phyloP scores from a whole-genome alignment of 2,797 vertebrate species.

The Potorous gilbertii region DNA sequence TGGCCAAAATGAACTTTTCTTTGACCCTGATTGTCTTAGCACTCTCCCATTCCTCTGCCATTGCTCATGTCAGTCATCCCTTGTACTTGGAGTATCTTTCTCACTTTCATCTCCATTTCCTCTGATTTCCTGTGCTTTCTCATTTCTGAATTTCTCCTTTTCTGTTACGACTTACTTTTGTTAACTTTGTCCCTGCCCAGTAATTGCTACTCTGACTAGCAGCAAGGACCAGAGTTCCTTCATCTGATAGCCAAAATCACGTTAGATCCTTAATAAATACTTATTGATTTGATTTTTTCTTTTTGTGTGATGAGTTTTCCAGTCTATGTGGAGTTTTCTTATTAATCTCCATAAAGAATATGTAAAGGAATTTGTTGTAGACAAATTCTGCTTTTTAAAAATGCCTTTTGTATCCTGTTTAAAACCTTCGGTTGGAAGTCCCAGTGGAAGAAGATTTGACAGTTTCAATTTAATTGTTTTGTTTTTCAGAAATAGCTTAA shows the following conservation, averaged over 20 bases:
- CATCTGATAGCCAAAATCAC: neutral
- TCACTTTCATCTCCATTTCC: neutral
- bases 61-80: neutral
- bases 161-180: neutral
- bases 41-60: neutral
- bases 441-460: neutral
- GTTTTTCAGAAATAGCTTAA: constrained; percentile 11
- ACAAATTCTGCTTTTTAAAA: neutral
- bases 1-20: neutral
- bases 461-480: constrained; percentile 6
- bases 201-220: neutral
- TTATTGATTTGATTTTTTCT: neutral
- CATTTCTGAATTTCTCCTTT: neutral
- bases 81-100: neutral
- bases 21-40: neutral
- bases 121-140: neutral
- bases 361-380: neutral
- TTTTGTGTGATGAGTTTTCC: neutral
- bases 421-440: constrained; percentile 1
- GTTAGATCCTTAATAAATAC: neutral
- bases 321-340: neutral
- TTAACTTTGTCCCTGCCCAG: neutral
- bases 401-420: neutral
- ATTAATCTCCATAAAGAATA: neutral
- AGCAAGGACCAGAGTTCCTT: neutral